Conservation (phyloP, 2,113 vertebrate genomes). For the Haemorhous mexicanus region DNA sequence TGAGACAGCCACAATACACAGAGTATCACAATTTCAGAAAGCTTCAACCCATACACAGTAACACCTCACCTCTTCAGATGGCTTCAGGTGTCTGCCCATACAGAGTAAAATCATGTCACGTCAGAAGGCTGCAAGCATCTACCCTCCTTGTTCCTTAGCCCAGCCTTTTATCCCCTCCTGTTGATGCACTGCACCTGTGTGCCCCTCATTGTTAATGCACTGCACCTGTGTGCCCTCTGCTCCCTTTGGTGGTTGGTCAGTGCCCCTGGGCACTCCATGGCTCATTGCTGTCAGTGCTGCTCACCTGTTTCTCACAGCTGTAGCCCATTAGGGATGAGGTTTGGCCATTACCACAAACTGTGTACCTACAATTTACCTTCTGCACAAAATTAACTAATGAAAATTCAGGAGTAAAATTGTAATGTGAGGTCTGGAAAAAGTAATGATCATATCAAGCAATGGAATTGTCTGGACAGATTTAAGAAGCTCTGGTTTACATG, state of each 20-base stretch:
- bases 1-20: rapidly evolving
- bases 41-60: neutral
- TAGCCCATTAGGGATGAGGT: neutral
- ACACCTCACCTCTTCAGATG: no score
- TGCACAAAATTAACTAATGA: neutral
- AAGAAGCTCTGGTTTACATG: neutral
- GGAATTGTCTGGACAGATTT: neutral
- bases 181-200: no score
- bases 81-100: no score
- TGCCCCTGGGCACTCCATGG: neutral
- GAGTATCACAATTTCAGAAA: neutral
- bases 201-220: no score
- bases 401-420: neutral
- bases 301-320: neutral
- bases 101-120: no score
- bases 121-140: neutral
- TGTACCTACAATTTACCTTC: neutral
- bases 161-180: neutral
- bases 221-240: neutral
- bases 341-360: neutral
- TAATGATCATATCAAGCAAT: neutral
- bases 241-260: neutral
- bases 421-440: neutral
- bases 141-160: neutral
- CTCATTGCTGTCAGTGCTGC: neutral